Base-by-base conservation (phyloP, 2,113 vertebrate species). In the Notothenia rossii region DNA sequence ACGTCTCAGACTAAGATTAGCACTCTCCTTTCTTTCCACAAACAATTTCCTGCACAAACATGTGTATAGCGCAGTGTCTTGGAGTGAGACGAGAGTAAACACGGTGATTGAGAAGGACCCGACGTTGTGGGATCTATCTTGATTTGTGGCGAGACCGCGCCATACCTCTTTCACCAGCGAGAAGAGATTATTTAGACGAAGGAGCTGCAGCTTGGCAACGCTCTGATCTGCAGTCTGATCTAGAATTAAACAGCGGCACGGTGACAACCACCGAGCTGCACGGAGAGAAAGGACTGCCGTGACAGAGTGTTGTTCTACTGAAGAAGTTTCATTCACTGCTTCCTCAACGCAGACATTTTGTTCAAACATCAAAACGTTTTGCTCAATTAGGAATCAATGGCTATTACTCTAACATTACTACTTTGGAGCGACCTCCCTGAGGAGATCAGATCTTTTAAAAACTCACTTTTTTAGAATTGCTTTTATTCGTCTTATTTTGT, bases 41-140 rank as follows among this genome's bases (percentile, higher is more conserved):
- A 90, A 76, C 86, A 79, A 87, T 82, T 82, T 85, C 59, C 82
- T 72, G 60, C 70, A 79, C 71, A 87, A 89, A 87, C 82, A 80
- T 77, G 77, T 88, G 89, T 82, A 84, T 22, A 60, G 69, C 12
- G 46, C 85, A 53, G 71, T 45, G n/a, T 18, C 60, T 60, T 55
- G 75, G 77, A 89, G 75, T 29, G 77, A 84, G 81, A 68, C 51
- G 14, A 22, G 84, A 51, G 61, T 86, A 85, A 90, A 91, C 85
- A 85, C 59, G 70, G 82, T 56, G 60, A 88, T 64, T 67, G 62
- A 66, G 68, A 85, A 48, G 18, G 20, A 74, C 78, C 55, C 58
- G 45, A 10, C 59, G 25, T 6, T 81, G 80, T 87, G 81, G 86
- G 33, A 68, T 86, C 73, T 63, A 54, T 79, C 86, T 61, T 85